Base-by-base conservation (phyloP, 2,888 invertebrate species). In the Drosophila prostipennis region DNA sequence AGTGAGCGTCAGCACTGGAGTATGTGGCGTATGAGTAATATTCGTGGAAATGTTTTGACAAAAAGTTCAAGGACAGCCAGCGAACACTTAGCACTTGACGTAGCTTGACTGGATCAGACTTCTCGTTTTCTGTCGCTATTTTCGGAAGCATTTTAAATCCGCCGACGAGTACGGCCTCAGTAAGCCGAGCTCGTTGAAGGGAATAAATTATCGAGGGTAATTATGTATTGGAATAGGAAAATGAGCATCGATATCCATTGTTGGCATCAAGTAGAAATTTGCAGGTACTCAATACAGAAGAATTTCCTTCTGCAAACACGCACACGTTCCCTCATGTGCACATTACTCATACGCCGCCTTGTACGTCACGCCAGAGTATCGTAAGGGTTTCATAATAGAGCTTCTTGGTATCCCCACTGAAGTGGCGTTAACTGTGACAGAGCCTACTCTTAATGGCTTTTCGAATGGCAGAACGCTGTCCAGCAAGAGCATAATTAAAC, bases 11-110 rank as follows among this genome's bases (percentile, higher is more conserved):
- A 37, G 36, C 40, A 13, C 36, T 23, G 60, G 64, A 14, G 16
- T 57, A 70, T 3, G 45, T 39, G 72, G 59, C 68, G 70, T 61
- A 68, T 74, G 61, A 34, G 67, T 64, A 71, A 67, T 75, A 51
- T 42, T 51, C n/a, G 8, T 26, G 34, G 32, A 45, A 34, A 40
- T 36, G 19, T 14, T n/a, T 11, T 4, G 23, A 45, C 68, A 61
- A 65, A 63, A 63, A 77, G 81, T 77, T 82, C 77, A 82, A 87
- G 84, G 78, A 71, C 76, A 74, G 51, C n/a, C 42, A 29, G 40
- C 42, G 8, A 48, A 48, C 75, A 54, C 72, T 80, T 65, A 43
- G 68, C 49, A 51, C 49, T 51, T 23, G 26, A 26, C 49, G 4
- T 40, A 3, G 29, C 29, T 29, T 29, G 7, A 29, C 29, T 26